phyloP scores from a whole-genome alignment of 2,113 vertebrate species.

The Perca flavescens region DNA sequence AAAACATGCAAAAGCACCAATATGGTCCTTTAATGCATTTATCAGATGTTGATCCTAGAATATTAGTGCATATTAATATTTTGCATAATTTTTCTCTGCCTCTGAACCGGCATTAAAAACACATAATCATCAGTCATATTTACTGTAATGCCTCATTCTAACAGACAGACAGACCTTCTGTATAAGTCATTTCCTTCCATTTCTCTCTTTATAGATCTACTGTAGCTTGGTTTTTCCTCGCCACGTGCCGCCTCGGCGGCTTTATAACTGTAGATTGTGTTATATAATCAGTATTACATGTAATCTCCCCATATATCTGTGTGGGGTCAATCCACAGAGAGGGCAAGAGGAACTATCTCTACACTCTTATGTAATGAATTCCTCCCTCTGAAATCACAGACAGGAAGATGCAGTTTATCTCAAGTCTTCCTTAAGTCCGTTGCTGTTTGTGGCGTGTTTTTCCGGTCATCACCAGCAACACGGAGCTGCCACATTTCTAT shows the following conservation, averaged over 20 bases:
- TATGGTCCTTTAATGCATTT: background rate
- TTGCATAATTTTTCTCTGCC: background rate
- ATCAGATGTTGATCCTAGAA: slow-evolving; percentile 22
- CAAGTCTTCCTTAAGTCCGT: slow-evolving; percentile 22
- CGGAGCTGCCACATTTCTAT: background rate
- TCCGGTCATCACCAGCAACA: background rate
- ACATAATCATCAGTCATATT: slow-evolving; percentile 6
- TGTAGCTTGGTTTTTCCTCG: background rate
- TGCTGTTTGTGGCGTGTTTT: background rate
- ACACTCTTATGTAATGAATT: slow-evolving; percentile 46
- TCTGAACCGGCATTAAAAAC: slow-evolving; percentile 1
- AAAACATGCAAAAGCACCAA: background rate
- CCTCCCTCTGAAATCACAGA: slow-evolving; percentile 16
- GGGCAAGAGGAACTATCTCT: slow-evolving; percentile 24
- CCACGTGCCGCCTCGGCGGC: slow-evolving; percentile 16
- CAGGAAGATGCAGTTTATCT: slow-evolving; percentile 24
- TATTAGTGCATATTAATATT: background rate
- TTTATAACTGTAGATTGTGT: slow-evolving; percentile 62
- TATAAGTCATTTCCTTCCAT: slow-evolving; percentile 20
- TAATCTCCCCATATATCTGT: slow-evolving; percentile 61
- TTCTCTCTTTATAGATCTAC: slow-evolving; percentile 21
- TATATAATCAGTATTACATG: slow-evolving; percentile 66
- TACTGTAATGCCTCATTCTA: slow-evolving; percentile 5
- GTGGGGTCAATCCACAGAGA: slow-evolving; percentile 14
- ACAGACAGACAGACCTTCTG: background rate